Percentiles rank a stretch among this genome's conserved stretches.
Conservation (phyloP, 2,888 invertebrate species). For the Aphidius colemani region DNA sequence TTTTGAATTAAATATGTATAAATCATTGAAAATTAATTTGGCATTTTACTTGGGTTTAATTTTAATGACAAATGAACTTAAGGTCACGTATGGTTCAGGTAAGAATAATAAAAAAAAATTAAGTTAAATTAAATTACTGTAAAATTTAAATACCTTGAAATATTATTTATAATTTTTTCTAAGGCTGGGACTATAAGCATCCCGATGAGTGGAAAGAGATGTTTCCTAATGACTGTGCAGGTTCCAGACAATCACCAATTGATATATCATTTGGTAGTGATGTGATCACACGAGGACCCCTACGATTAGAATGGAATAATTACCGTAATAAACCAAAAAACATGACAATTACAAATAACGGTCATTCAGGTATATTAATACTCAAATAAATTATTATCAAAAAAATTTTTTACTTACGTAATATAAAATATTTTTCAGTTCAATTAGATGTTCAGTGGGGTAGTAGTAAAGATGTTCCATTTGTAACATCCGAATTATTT, state of each 20-base stretch:
- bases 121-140: too few species aligned
- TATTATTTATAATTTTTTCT: not conserved
- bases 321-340: slow-evolving; percentile 19
- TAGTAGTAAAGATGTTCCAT: slow-evolving; percentile 59
- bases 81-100: too few species aligned
- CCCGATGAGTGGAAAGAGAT: slow-evolving; percentile 31
- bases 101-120: too few species aligned
- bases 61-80: too few species aligned
- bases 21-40: too few species aligned
- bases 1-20: too few species aligned
- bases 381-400: not conserved
- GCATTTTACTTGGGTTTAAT: too few species aligned
- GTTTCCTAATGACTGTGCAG: slow-evolving; percentile 31
- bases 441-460: slow-evolving; percentile 24
- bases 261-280: slow-evolving; percentile 26
- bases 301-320: slow-evolving; percentile 13
- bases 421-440: slow-evolving; percentile 29
- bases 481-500: slow-evolving; percentile 64
- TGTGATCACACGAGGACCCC: not conserved
- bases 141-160: too few species aligned
- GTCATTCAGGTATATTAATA: slow-evolving; percentile 21
- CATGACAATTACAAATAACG: slow-evolving; percentile 18
- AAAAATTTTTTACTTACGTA: not conserved
- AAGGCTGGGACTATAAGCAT: slow-evolving; percentile 26
- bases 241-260: slow-evolving; percentile 37